Evolutionary conservation across 2,113 vertebrate species (phyloP).

Genomic region (Aphyosemion australe): DNA sequence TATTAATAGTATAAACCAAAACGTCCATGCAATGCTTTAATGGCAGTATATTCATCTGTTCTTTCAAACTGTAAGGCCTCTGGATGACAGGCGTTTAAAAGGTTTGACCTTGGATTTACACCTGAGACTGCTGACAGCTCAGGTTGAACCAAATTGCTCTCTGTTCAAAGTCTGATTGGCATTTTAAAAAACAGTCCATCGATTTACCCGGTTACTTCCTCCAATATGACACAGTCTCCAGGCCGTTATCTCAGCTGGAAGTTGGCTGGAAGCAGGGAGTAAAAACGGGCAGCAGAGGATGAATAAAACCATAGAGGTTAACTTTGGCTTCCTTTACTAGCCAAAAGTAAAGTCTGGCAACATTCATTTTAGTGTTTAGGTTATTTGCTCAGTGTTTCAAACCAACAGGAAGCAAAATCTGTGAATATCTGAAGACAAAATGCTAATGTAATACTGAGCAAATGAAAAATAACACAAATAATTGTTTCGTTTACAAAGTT

Average conservation of each 20-base stretch:
- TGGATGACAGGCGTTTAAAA: constrained; percentile 55
- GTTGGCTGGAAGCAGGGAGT: constrained; percentile 32
- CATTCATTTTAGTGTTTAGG: background rate
- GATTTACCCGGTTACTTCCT: constrained; percentile 65
- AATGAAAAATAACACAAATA: no score
- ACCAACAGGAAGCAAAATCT: no score
- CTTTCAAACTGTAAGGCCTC: constrained; percentile 21
- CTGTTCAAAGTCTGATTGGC: constrained; percentile 67
- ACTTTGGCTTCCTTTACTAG: background rate
- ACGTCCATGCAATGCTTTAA: constrained; percentile 18
- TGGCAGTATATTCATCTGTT: constrained; percentile 31
- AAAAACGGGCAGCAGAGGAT: constrained; percentile 12
- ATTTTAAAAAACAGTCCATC: constrained; percentile 61
- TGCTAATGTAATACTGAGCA: no score
- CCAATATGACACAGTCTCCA: constrained; percentile 48
- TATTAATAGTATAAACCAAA: constrained; percentile 26
- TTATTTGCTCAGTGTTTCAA: no score
- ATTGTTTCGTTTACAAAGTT: no score
- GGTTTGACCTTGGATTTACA: constrained; percentile 58
- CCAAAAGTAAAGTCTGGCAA: background rate
- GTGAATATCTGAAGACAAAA: no score
- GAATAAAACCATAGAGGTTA: constrained; percentile 9
- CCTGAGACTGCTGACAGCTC: constrained; percentile 39
- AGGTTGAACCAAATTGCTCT: constrained; percentile 55
- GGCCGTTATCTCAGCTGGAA: constrained; percentile 59